A percentile compares a stretch with the other conserved stretches of the same genome.
Evolutionary conservation across 2,888 invertebrate genomes (phyloP).

Genomic region (Thalpophila matura): DNA sequence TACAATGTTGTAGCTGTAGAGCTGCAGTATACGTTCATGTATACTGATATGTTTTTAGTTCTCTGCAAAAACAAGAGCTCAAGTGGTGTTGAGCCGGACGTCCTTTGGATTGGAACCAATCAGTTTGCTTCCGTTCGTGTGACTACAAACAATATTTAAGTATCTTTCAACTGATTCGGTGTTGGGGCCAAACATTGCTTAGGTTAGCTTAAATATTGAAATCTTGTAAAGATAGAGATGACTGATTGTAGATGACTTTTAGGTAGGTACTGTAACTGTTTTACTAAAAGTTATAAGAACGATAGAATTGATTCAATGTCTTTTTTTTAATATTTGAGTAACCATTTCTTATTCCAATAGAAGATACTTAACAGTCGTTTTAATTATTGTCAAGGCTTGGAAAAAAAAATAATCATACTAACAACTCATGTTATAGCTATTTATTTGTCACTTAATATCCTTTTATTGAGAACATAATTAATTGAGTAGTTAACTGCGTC

Average conservation of each 20-base stretch:
- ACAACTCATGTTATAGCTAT: not conserved
- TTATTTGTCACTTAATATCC: conserved; percentile 5
- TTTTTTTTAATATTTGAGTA: too few relatives aligned
- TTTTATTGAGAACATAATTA: conserved; percentile 6
- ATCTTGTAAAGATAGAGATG: too few relatives aligned
- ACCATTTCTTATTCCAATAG: too few relatives aligned
- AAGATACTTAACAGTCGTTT: not conserved
- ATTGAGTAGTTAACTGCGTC: conserved; percentile 9
- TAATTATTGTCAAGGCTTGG: not conserved
- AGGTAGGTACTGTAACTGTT: too few relatives aligned
- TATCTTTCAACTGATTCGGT: conserved; percentile 30
- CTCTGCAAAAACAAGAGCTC: conserved; percentile 52
- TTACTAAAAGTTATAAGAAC: too few relatives aligned
- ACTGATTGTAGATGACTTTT: too few relatives aligned
- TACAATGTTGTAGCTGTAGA: conserved; percentile 6
- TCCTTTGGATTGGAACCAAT: conserved; percentile 62
- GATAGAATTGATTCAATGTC: too few relatives aligned
- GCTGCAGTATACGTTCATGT: conserved; percentile 8
- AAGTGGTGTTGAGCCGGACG: conserved; percentile 64
- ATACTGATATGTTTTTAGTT: conserved; percentile 27
- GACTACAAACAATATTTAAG: conserved; percentile 40
- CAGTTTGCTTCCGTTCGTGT: conserved; percentile 62
- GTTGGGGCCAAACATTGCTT: not conserved
- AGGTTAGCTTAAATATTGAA: too few relatives aligned
- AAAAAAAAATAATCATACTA: not conserved